phyloP scores from a whole-genome alignment of 1,140 invertebrate species.

The Aphaenogaster ashmeadi region DNA sequence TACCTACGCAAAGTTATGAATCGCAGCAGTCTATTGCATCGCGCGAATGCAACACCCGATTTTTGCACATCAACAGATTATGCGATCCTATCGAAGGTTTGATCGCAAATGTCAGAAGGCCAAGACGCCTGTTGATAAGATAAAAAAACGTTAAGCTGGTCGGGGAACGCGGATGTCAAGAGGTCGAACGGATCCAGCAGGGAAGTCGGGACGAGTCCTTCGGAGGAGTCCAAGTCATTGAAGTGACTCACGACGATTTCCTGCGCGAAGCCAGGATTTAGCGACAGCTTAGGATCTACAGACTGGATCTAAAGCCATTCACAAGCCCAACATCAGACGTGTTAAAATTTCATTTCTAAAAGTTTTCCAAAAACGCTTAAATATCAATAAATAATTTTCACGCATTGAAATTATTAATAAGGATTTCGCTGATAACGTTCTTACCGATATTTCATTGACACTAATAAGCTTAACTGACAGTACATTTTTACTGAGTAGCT shows the following conservation, averaged over 20 bases:
- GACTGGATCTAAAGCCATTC: background rate
- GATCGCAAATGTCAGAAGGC: conserved; percentile 61
- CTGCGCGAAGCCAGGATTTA: conserved; percentile 16
- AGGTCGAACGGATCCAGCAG: conserved; percentile 42
- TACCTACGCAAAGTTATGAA: conserved; percentile 12
- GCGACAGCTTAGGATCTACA: conserved; percentile 13
- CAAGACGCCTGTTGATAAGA: conserved; percentile 39
- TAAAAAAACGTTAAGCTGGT: conserved; percentile 43
- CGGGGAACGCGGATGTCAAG: conserved; percentile 45
- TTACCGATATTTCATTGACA: background rate
- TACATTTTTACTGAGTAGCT: background rate
- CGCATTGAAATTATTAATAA: background rate
- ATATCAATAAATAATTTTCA: conserved; percentile 3
- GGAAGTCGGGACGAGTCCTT: conserved; percentile 25
- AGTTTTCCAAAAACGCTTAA: conserved; percentile 1
- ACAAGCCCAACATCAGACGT: background rate
- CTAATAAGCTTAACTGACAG: background rate
- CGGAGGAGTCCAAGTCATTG: conserved; percentile 47
- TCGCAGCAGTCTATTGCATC: conserved; percentile 20
- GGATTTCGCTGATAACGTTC: background rate
- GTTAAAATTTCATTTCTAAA: background rate
- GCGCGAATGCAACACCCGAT: conserved; percentile 22
- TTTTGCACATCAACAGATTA: conserved; percentile 42
- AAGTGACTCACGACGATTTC: conserved; percentile 34
- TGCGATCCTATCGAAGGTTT: conserved; percentile 47